phyloP scores from a whole-genome alignment of 2,888 invertebrate genomes.

The Andrena bicolor region DNA sequence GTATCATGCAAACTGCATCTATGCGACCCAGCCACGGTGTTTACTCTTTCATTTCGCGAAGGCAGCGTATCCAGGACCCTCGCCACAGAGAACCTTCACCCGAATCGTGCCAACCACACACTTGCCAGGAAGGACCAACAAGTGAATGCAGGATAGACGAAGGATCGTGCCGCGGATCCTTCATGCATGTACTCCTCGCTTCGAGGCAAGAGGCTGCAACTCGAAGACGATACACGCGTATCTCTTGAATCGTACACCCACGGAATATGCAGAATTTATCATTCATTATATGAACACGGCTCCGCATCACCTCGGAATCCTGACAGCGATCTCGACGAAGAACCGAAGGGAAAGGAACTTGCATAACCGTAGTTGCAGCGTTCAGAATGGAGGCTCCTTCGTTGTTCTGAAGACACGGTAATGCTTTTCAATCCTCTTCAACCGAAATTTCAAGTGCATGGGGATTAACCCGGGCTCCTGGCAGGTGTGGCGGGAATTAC shows the following conservation, averaged over 20 bases:
- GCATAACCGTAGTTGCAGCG: background rate
- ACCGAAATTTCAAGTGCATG: too few relatives aligned
- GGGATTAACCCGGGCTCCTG: too few relatives aligned
- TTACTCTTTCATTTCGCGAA: slow-evolving; percentile 12
- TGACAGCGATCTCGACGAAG: slow-evolving; percentile 45
- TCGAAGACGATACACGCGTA: slow-evolving; percentile 45
- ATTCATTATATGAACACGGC: slow-evolving; percentile 58
- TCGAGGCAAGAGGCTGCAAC: slow-evolving; percentile 17
- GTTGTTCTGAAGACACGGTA: too few relatives aligned
- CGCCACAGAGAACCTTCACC: slow-evolving; percentile 38
- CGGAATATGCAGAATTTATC: slow-evolving; percentile 46
- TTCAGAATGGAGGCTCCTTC: background rate
- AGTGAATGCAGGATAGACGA: slow-evolving; percentile 37
- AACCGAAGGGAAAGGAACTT: background rate
- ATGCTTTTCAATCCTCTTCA: too few relatives aligned
- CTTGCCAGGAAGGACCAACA: slow-evolving; percentile 12
- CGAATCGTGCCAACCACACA: slow-evolving; percentile 30
- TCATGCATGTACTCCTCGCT: slow-evolving; percentile 39
- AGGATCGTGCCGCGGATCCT: slow-evolving; percentile 33
- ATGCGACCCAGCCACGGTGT: background rate
- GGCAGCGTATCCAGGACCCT: background rate
- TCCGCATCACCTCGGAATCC: slow-evolving; percentile 55
- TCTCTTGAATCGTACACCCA: slow-evolving; percentile 28
- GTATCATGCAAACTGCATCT: background rate
- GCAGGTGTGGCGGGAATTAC: too few relatives aligned